Conservation (phyloP, 2,113 vertebrate species). For the Stomatorhinus ivindoensis region DNA sequence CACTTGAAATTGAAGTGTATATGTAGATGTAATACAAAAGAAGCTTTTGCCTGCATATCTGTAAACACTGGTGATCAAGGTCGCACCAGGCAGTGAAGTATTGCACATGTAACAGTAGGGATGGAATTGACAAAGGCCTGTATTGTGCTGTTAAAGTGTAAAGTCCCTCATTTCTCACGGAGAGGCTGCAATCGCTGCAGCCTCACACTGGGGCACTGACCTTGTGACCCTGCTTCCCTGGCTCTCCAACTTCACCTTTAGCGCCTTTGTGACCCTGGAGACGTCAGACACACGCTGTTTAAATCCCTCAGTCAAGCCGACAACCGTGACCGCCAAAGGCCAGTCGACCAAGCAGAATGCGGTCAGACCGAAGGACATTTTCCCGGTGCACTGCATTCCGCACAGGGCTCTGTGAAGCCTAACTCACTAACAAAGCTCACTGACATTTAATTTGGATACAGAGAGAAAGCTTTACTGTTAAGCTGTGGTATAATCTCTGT, state of each 20-base stretch:
- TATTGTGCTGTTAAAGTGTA: not conserved
- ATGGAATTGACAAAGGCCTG: not conserved
- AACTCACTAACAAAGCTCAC: not conserved
- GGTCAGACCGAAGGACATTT: not conserved
- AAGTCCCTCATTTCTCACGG: not conserved
- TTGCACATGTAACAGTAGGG: too few relatives aligned
- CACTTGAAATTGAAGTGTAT: too few relatives aligned
- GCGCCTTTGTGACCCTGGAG: conserved; percentile 89
- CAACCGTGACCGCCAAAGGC: not conserved
- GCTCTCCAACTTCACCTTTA: conserved; percentile 87
- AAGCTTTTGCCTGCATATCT: too few relatives aligned
- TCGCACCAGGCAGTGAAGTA: too few relatives aligned
- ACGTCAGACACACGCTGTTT: not conserved
- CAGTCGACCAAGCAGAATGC: not conserved
- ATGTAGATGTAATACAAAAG: too few relatives aligned
- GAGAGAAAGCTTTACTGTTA: not conserved
- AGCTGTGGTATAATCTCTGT: not conserved
- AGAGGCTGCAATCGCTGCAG: not conserved
- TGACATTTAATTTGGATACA: not conserved
- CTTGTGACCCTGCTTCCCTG: conserved; percentile 96
- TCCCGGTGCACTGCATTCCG: not conserved
- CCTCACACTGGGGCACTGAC: conserved; percentile 52
- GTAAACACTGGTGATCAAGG: too few relatives aligned
- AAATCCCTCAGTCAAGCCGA: not conserved
- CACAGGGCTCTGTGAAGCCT: not conserved